These are phyloP conservation scores for Mesorhabditis spiculigera DNA, from an alignment of 2,888 invertebrate species.

Conservation along the genomic window DNA sequence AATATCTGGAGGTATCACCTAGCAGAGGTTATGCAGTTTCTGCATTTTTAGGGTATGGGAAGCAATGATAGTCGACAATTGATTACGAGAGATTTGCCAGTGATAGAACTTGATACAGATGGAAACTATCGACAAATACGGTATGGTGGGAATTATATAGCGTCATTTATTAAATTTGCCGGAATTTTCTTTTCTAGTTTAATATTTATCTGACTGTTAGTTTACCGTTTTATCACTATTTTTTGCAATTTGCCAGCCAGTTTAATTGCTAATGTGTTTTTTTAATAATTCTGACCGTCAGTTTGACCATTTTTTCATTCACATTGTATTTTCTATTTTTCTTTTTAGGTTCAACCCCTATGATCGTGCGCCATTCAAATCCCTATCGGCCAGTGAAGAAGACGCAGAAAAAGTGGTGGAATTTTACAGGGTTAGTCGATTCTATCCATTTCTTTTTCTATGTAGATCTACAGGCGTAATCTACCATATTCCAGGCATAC, in stretches of 20 bases:
- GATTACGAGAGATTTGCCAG: constrained; percentile 20
- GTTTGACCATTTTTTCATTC: too few relatives aligned
- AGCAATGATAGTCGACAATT: neutral
- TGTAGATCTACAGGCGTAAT: too few relatives aligned
- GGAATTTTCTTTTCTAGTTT: too few relatives aligned
- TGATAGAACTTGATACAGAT: constrained; percentile 27
- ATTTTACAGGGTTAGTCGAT: constrained; percentile 34
- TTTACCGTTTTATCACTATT: too few relatives aligned
- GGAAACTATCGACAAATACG: constrained; percentile 32
- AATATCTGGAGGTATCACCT: constrained; percentile 48
- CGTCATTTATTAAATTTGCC: too few relatives aligned
- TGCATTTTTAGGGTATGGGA: neutral
- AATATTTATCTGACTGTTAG: too few relatives aligned
- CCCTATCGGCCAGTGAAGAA: constrained; percentile 17
- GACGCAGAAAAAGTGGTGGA: constrained; percentile 24
- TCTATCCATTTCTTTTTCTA: neutral
- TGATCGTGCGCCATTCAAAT: constrained; percentile 69
- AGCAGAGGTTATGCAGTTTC: constrained; percentile 58
- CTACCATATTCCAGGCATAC: constrained; percentile 31
- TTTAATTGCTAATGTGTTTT: too few relatives aligned
- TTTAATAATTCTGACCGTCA: too few relatives aligned
- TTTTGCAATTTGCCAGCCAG: too few relatives aligned
- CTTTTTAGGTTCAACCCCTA: constrained; percentile 71
- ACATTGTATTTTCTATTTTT: constrained; percentile 18
- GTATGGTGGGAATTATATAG: constrained; percentile 9